These are phyloP conservation scores for Smithornis capensis DNA, from an alignment of 2,113 vertebrate species.

Conservation along the genomic window DNA sequence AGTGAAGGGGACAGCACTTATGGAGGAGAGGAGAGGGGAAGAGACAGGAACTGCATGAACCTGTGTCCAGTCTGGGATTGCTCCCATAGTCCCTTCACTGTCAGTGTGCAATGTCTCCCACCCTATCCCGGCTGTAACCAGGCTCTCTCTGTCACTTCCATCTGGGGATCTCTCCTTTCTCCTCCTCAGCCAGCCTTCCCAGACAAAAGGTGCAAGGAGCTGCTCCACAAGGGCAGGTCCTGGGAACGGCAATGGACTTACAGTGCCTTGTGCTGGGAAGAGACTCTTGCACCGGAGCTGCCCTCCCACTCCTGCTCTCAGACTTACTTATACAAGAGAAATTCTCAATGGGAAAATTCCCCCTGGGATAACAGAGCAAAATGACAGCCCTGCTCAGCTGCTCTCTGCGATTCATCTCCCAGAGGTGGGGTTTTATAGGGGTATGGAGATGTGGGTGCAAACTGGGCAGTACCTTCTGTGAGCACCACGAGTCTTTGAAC, in stretches of 20 bases:
- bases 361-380: background rate
- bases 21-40: background rate
- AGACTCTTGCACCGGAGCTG: background rate
- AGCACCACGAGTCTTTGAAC: background rate
- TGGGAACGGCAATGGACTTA: accelerated
- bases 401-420: background rate
- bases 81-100: background rate
- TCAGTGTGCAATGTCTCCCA: accelerated
- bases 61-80: background rate
- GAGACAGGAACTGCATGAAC: background rate
- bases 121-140: background rate
- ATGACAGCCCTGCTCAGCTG: background rate
- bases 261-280: slow-evolving; percentile 9
- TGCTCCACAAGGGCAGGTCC: background rate
- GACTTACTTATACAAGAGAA: background rate
- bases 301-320: background rate
- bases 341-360: background rate
- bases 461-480: background rate
- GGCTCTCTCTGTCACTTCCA: background rate
- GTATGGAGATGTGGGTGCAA: background rate
- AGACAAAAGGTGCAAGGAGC: background rate
- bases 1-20: background rate
- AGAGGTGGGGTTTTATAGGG: accelerated
- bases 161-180: background rate
- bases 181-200: background rate